Evolutionary conservation across 2,797 vertebrate species (phyloP), one percentile per base, ranked within the genome.

Genomic region (Mormyrops boulengeri): DNA sequence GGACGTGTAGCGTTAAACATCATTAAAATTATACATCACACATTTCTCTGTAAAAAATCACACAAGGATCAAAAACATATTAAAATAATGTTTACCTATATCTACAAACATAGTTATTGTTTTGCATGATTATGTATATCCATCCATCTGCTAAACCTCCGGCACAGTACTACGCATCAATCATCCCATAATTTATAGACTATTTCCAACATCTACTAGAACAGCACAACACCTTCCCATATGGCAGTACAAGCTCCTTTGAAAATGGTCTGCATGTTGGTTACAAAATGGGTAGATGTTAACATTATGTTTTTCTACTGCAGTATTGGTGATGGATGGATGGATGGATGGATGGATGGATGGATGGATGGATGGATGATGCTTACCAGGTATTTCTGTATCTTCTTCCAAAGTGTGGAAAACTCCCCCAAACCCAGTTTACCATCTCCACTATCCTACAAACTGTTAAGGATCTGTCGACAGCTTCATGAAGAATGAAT

Each of bases 381-480:
- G 69, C 94, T 94, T 89, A 98, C 97, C 97, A 98, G 93, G 88
- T 97, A 98, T 60, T 94, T 97, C 92, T 94, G 95, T 62, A 98
- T 96, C 94, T 99, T 99, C 96, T 98, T 95, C 97, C 97, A 98
- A 90, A 98, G 95, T 0, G 90, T 97, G 90, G 96, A 97, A 55
- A 98, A 97, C 94, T 99, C 97, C 3, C 91, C 88, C 0, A 96
- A 92, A 12, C 95, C 97, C 14, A 99, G 92, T 66, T 96, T 97
- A n/a, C 96, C 96, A 0, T 95, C 97, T 0, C 96, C 97, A 0
- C 95, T 93, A 19, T 93, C 95, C 98, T 97, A 92, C 73, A 1
- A 3, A 0, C 0, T 0, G 93, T 97, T 95, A 96, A 97, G 92
- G 95, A 87, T 57, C 30, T 55, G 12, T 86, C 85, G 12, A 55